Conservation (phyloP, 1,140 invertebrate species). For the Thalassaphorura encarpata region DNA sequence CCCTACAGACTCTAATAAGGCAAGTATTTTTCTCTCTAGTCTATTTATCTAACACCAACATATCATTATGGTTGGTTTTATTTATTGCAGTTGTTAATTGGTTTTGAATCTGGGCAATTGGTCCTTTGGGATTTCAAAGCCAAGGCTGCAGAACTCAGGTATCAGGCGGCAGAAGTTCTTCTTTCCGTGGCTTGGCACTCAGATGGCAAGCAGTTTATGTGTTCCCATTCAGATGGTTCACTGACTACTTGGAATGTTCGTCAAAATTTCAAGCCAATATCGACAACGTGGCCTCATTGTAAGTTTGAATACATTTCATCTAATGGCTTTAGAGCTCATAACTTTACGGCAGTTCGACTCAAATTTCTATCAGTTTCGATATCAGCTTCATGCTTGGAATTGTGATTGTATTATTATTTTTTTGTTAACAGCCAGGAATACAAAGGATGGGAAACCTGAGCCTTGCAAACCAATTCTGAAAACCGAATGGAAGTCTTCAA, state of each 20-base stretch:
- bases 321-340: too few species aligned
- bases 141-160: constrained; percentile 69
- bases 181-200: constrained; percentile 89
- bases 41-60: neutral
- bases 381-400: too few species aligned
- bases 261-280: constrained; percentile 59
- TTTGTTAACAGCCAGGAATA: constrained; percentile 61
- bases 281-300: constrained; percentile 84
- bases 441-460: constrained; percentile 75
- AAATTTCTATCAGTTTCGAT: too few species aligned
- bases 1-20: constrained; percentile 88
- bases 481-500: constrained; percentile 86
- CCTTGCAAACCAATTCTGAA: constrained; percentile 85
- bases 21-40: too few species aligned
- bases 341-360: too few species aligned
- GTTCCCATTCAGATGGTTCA: constrained; percentile 87
- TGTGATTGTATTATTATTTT: constrained; percentile 5
- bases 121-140: constrained; percentile 91
- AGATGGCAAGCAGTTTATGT: constrained; percentile 97
- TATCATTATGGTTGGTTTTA: neutral
- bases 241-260: constrained; percentile 82
- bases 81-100: constrained; percentile 74
- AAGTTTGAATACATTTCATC: constrained; percentile 34
- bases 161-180: constrained; percentile 64
- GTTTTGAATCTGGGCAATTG: constrained; percentile 86